Evolutionary conservation across 1,140 invertebrate species (phyloP).

Genomic region (Chionoecetes opilio): DNA sequence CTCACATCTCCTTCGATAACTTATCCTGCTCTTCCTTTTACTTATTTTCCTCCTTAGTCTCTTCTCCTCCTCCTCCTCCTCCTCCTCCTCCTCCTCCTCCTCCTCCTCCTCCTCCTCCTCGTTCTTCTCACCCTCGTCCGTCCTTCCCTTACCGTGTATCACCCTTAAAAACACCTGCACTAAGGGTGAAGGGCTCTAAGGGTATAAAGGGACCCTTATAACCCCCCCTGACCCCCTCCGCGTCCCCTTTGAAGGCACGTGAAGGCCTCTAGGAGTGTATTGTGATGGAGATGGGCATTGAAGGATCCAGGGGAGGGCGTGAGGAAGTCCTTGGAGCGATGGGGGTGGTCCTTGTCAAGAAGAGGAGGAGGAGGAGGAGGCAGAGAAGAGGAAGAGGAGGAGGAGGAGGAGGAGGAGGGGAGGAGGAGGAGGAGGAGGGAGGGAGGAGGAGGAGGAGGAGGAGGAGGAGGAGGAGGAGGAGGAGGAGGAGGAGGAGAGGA

Average conservation of each 20-base stretch:
- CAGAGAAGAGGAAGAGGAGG: neutral
- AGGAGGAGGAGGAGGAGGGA: too few species aligned
- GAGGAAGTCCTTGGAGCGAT: neutral
- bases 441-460: neutral
- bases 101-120: neutral
- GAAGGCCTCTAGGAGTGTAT: neutral
- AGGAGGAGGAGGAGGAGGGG: neutral
- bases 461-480: neutral
- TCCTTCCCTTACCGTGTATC: neutral
- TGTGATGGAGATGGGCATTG: slow-evolving; percentile 19
- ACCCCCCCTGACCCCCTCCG: neutral
- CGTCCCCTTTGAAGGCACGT: neutral
- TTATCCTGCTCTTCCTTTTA: neutral
- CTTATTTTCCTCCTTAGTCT: neutral
- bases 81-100: too few species aligned
- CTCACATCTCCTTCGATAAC: slow-evolving; percentile 10
- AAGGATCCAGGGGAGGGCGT: neutral
- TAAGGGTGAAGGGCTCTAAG: neutral
- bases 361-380: neutral
- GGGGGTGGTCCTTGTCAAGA: slow-evolving; percentile 1
- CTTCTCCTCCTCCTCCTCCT: neutral
- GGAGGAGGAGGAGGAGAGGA: neutral
- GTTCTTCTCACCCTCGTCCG: too few species aligned
- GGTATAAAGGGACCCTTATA: neutral
- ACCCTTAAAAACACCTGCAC: neutral